Percentiles rank a stretch among this genome's conserved stretches.
Conservation (phyloP, 2,797 vertebrate species). For the Mus caroli region DNA sequence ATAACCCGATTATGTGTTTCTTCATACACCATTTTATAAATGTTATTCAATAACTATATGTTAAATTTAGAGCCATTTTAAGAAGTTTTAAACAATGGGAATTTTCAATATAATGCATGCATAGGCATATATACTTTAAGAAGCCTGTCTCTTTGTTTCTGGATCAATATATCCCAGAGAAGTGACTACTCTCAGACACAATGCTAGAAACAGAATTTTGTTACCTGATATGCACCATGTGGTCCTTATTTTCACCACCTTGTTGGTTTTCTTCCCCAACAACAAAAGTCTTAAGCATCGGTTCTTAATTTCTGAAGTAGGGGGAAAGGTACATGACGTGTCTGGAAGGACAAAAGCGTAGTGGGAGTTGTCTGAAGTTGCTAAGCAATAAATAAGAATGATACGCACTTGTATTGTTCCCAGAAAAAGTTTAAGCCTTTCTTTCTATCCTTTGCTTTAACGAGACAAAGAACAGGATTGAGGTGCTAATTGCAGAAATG, state of each 20-base stretch:
- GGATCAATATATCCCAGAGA: background rate
- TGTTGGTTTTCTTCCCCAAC: constrained; percentile 7
- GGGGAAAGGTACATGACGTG: background rate
- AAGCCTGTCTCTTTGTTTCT: constrained; percentile 3
- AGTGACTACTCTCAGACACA: background rate
- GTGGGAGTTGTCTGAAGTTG: constrained; percentile 25
- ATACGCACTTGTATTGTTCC: background rate
- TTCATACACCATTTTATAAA: constrained; percentile 16
- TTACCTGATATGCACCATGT: background rate
- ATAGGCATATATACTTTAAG: constrained; percentile 11
- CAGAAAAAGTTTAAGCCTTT: background rate
- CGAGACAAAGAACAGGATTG: constrained; percentile 2
- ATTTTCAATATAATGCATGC: constrained; percentile 5
- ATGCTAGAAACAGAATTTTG: background rate
- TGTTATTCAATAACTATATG: background rate
- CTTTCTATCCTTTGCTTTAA: constrained; percentile 19
- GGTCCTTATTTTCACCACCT: background rate
- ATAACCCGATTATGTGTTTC: background rate
- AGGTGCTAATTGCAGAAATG: constrained; percentile 13
- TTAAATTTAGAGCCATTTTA: constrained; percentile 22
- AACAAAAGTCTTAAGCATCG: background rate
- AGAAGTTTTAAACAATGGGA: background rate
- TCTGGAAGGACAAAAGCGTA: background rate
- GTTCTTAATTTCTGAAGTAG: constrained; percentile 56
- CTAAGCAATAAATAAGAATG: background rate